Evolutionary conservation across 2,797 vertebrate genomes (phyloP), one percentile per base, ranked within the genome.

Genomic region (Chelon auratus): DNA sequence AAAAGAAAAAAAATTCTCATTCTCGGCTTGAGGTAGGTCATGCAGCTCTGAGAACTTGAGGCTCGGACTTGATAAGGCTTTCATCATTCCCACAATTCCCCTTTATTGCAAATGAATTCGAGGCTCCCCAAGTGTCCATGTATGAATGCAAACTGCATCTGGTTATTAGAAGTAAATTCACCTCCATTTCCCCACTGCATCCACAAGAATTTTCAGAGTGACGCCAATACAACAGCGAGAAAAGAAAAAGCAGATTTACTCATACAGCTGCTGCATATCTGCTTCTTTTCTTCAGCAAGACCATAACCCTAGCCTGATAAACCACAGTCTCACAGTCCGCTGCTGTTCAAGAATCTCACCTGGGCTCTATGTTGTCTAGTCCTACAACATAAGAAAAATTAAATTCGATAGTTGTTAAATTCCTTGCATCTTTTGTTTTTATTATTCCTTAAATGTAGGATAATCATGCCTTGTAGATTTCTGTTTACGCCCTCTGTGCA

Each of bases 61-160:
- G 68, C 68, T 67, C 51, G 48, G 71, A 81, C 75, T 70, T 68
- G 72, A 84, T 86, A 84, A 86, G 73, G 62, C 80, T 78, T 88
- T 88, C 77, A 82, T 82, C 81, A 82, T 69, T 62, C 58, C 52
- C 45, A 20, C 5, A 33, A 8, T 33, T 22, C 18, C 33, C 73
- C 45, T 75, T 61, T 33, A 58, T 20, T 78, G 48, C 77, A 84
- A 83, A 84, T 85, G 36, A 83, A 81, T 51, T 58, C 24, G 2
- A 60, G 55, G 36, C 65, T 47, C 30, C 58, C 53, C 9, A 24
- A 61, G 70, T 78, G 59, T 54, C 73, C 50, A 59, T 37, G 51
- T 56, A 75, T 62, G 76, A 88, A 84, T 80, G 80, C 42, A 81
- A 81, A 87, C 57, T 22, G 55, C 43, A 59, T 60, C 66, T 75